Evolutionary conservation across 1,140 invertebrate species (phyloP).

Genomic region (Drosophila setifemur): DNA sequence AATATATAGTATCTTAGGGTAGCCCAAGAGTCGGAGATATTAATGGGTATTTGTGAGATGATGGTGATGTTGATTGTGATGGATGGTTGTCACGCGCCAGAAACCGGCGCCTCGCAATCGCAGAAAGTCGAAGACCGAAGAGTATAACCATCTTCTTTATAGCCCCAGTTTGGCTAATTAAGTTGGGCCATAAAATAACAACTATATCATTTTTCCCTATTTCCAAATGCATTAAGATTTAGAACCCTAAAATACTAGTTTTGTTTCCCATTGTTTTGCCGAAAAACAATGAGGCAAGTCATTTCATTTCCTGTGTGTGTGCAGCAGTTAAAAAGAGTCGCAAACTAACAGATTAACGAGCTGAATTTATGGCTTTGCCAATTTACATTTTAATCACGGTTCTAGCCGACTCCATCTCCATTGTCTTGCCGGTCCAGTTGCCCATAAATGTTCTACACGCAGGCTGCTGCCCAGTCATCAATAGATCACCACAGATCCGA

Average conservation of each 20-base stretch:
- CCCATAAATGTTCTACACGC: constrained; percentile 50
- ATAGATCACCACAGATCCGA: constrained; percentile 65
- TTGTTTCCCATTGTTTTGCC: constrained; percentile 25
- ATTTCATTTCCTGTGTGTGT: constrained; percentile 71
- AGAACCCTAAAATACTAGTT: constrained; percentile 55
- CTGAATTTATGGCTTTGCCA: constrained; percentile 59
- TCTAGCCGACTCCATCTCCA: constrained; percentile 25
- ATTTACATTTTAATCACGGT: constrained; percentile 57
- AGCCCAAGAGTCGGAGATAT: background rate
- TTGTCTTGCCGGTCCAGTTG: constrained; percentile 39
- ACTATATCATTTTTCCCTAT: constrained; percentile 46
- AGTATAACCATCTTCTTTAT: constrained; percentile 6
- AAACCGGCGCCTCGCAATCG: constrained; percentile 18
- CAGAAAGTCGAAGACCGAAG: constrained; percentile 7
- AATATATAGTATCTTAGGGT: too few species aligned
- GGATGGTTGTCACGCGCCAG: constrained; percentile 44
- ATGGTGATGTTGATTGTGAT: constrained; percentile 15
- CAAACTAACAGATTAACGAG: constrained; percentile 42
- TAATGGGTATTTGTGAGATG: constrained; percentile 2
- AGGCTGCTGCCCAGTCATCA: constrained; percentile 58
- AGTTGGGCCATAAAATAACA: constrained; percentile 44
- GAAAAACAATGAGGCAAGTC: constrained; percentile 44
- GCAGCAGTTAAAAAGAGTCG: constrained; percentile 41
- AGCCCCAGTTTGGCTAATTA: constrained; percentile 57
- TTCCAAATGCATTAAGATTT: constrained; percentile 54